Evolutionary conservation across 2,113 vertebrate species (phyloP), one percentile per base, ranked within the genome.

Genomic region (Hoplias malabaricus): DNA sequence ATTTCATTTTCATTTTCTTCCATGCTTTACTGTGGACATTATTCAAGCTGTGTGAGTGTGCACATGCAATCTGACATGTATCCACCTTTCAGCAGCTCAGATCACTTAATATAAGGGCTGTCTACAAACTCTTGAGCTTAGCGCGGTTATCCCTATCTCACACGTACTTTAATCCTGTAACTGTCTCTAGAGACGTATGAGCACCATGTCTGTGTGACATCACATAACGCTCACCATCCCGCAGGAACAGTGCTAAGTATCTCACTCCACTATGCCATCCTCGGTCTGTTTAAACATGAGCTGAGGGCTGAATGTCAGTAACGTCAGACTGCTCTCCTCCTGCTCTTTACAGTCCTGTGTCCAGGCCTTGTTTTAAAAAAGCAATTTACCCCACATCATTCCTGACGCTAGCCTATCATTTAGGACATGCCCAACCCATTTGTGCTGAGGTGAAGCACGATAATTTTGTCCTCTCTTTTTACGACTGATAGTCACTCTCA

Each of bases 331-430:
- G 56, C 56, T 33, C 11, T 11, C 25, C 27, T 27, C 11, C 25
- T 16, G 27, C 57, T 33, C 29, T n/a, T 62, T 31, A 33, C 8
- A 29, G 14, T 10, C 56, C 14, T n/a, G 48, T 23, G 43, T 48
- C 13, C 27, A 31, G 25, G 23, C 34, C 61, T 54, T 36, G 63
- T 68, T 56, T 54, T 53, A 68, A 38, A 2, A 5, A 69, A 36
- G 68, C 50, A 77, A 69, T 69, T 34, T 61, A 69, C 25, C 21
- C 75, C 59, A 14, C 21, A 25, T 34, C 65, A 57, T 19, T 14
- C 56, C 23, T 69, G 42, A 61, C 48, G 65, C 46, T n/a, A 61
- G n/a, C 23, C 61, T n/a, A 40, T 21, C 48, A 19, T 19, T 61
- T 46, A 31, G 38, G 53, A 48, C 10, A 23, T 50, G 33, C 27